Evolutionary conservation across 2,113 vertebrate species (phyloP).

Genomic region (Tiliqua scincoides): DNA sequence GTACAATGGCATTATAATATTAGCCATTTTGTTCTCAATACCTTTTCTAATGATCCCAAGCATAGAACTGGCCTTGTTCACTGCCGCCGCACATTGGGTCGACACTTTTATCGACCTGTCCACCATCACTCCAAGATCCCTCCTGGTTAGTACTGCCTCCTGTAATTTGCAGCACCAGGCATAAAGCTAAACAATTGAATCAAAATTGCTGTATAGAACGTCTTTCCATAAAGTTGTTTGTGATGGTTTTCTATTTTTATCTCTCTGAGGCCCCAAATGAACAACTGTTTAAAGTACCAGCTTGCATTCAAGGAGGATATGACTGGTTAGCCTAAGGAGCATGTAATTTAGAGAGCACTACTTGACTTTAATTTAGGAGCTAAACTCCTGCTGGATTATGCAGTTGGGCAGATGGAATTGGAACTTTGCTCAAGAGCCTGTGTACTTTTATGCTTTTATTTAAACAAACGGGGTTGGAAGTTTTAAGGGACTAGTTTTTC

Average conservation of each 20-base stretch:
- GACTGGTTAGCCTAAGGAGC: constrained; percentile 34
- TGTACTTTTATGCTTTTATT: constrained; percentile 15
- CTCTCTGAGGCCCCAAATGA: constrained; percentile 17
- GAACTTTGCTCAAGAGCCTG: constrained; percentile 34
- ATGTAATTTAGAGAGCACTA: constrained; percentile 37
- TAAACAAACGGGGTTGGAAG: constrained; percentile 14
- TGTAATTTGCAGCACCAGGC: neutral
- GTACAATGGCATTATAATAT: too few species aligned
- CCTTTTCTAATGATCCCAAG: too few species aligned
- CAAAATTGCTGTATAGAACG: neutral
- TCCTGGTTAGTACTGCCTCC: neutral
- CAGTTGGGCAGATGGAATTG: constrained; percentile 34
- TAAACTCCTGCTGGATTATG: constrained; percentile 35
- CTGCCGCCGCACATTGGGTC: too few species aligned
- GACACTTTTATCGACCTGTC: too few species aligned
- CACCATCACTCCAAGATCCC: too few species aligned
- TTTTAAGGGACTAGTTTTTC: constrained; percentile 3
- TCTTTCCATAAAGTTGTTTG: constrained; percentile 16
- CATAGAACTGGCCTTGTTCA: too few species aligned
- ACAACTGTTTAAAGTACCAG: constrained; percentile 35
- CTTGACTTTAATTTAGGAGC: constrained; percentile 28
- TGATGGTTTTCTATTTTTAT: constrained; percentile 28
- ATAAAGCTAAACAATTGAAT: constrained; percentile 6
- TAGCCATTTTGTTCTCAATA: too few species aligned
- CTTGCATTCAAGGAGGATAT: constrained; percentile 32